phyloP scores from a whole-genome alignment of 1,140 invertebrate species.

The Caenorhabditis latens region DNA sequence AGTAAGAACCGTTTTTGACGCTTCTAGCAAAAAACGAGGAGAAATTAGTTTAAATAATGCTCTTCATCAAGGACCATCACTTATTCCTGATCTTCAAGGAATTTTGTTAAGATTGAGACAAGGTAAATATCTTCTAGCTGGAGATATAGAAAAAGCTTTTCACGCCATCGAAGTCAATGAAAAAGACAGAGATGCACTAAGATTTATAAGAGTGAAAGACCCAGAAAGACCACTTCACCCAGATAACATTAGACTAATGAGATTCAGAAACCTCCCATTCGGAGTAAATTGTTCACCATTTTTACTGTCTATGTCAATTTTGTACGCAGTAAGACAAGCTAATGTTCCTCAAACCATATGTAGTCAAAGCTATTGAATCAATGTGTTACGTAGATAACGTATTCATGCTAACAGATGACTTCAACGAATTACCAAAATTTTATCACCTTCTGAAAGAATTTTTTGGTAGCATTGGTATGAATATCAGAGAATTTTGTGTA shows the following conservation, averaged over 20 bases:
- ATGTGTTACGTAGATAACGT: constrained; percentile 7
- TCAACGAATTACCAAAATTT: not conserved
- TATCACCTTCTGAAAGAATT: not conserved
- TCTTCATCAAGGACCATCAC: constrained; percentile 2
- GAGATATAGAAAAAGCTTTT: constrained; percentile 8
- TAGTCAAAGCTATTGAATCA: not conserved
- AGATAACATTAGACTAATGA: not conserved
- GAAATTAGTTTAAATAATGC: not conserved
- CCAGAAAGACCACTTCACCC: not conserved
- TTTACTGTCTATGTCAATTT: not conserved
- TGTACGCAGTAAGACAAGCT: not conserved
- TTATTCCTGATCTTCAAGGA: not conserved
- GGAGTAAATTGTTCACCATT: constrained; percentile 7
- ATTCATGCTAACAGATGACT: not conserved
- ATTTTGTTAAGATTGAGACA: not conserved
- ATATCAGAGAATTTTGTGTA: not conserved
- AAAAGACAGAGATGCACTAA: not conserved
- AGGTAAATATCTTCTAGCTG: not conserved
- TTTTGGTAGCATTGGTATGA: not conserved
- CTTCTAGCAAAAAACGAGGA: not conserved
- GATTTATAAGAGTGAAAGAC: not conserved
- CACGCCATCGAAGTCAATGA: not conserved
- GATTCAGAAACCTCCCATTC: not conserved
- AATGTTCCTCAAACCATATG: not conserved
- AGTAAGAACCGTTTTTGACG: not conserved